Base-by-base conservation (phyloP, 2,797 vertebrate species). In the Fringilla coelebs region DNA sequence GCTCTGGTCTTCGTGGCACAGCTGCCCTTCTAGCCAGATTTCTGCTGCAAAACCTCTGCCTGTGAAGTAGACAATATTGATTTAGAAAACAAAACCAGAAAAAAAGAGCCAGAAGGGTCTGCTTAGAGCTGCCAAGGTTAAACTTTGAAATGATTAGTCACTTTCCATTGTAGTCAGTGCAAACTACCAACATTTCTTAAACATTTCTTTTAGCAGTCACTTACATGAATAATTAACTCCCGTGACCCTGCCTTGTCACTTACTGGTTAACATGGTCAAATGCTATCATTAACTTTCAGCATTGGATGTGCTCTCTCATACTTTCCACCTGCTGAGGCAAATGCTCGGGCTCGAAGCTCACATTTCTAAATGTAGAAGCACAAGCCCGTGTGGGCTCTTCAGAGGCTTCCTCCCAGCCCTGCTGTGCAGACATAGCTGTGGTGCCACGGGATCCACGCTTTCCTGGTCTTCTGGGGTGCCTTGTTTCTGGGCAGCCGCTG, bases 221-320 rank as follows among this genome's bases (percentile, higher is more conserved):
- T 89, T 74, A 82, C 73, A 54, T 85, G 94, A 97, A 94, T 94
- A 96, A 97, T 97, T 97, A 96, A 96, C 96, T 97, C 89, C 88
- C 8, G 2, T 85, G 80, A 93, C 85, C 88, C 88, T 90, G 83
- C 83, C 80, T 93, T 90, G 79, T 89, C 92, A 92, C 88, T 95
- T 89, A 85, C 88, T 94, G 84, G 92, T 95, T 93, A 96, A 94
- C 84, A 57, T 32, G 38, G 80, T 55, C 89, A 96, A 94, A 89
- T 19, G 46, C 90, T 76, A 51, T 92, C 60, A 12, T 90, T 93
- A 94, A 90, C 65, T 43, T 77, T 29, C 60, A 90, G 62, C 71
- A 46, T 93, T 90, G 76, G 80, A 92, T 89, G 87, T 38, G 65
- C 75, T 77, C 85, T 89, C 89, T 94, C 87, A 55, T 78, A 62